Percentiles rank a stretch among this genome's conserved stretches.
These are phyloP conservation scores for Ormyrus pomaceus DNA, from an alignment of 2,888 invertebrate genomes.

Conservation along the genomic window DNA sequence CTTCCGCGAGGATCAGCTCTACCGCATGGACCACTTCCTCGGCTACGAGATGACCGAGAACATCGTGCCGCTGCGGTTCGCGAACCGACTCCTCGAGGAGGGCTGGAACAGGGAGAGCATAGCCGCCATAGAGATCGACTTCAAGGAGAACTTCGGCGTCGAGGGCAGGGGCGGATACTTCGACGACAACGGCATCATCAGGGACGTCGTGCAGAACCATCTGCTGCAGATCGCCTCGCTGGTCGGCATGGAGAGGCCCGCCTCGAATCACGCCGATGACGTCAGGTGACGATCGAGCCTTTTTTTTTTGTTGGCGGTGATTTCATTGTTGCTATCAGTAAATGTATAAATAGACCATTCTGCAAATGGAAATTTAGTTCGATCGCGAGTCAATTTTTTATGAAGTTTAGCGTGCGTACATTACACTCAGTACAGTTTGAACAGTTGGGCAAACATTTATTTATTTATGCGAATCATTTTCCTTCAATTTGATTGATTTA, in stretches of 20 bases:
- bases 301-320: neutral
- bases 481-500: neutral
- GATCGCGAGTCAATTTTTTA: no score
- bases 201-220: slow-evolving; percentile 55
- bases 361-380: no score
- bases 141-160: slow-evolving; percentile 50
- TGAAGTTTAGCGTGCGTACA: no score
- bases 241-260: slow-evolving; percentile 46
- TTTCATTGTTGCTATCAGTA: no score
- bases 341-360: no score
- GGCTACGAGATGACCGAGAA: slow-evolving; percentile 52
- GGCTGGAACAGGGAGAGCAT: slow-evolving; percentile 44
- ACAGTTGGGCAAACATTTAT: neutral
- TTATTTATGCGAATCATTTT: neutral
- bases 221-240: slow-evolving; percentile 47
- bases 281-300: slow-evolving; percentile 24
- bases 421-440: no score
- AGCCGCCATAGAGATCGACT: slow-evolving; percentile 39
- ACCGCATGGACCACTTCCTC: slow-evolving; percentile 51
- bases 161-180: slow-evolving; percentile 51
- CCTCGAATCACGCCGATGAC: slow-evolving; percentile 17
- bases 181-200: slow-evolving; percentile 45
- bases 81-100: slow-evolving; percentile 35
- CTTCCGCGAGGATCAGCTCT: slow-evolving; percentile 50
- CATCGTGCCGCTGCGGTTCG: slow-evolving; percentile 46